Evolutionary conservation across 2,888 invertebrate genomes (phyloP), one percentile per base, ranked within the genome.

Genomic region (Cantharis nigra): DNA sequence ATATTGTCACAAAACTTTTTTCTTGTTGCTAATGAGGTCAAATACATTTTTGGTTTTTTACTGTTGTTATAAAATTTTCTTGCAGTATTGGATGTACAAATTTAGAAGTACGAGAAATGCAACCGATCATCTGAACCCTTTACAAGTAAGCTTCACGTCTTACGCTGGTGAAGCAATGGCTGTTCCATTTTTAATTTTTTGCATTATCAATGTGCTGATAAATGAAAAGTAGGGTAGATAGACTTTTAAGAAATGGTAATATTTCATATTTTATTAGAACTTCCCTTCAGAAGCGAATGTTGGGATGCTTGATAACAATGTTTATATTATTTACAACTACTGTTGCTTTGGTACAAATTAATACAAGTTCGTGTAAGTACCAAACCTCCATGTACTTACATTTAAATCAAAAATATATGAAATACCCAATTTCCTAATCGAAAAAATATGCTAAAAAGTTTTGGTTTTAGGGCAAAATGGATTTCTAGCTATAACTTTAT

Each of bases 1-100:
- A 90, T 98, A 79, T 92, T 97, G 73, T 97, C 98, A 69, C 98
- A 97, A 97, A 97, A 97, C 89, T 98, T 98, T 89, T 96, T 98
- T 86, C 94, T 98, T 75, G 98, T 97, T 74, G 97, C 98, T 49
- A 96, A 97, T 89, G 95, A 96, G 90, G 97, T 97, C 89, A 91
- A 93, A 90, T 78, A 28, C 10, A 28, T 14, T 13, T 49, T 64
- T 11, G 23, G 28, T 70, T 11, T 14, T 26, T 30, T 69, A 79
- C 80, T 73, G 78, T 79, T 78, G 79, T 16, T 16, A 16, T 80
- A 80, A 14, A 83, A 84, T 83, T 82, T 81, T 80, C 74, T 92
- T 92, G 79, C 89, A 97, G 97, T 98, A 98, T 87, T 98, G 98
- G 97, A 95, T 96, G 93, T 98, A 94, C 88, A 98, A 98, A 89